A percentile compares a stretch with the other conserved stretches of the same genome.
These are phyloP conservation scores for Pseudochromis fuscus DNA, from an alignment of 2,797 vertebrate genomes.

Conservation along the genomic window DNA sequence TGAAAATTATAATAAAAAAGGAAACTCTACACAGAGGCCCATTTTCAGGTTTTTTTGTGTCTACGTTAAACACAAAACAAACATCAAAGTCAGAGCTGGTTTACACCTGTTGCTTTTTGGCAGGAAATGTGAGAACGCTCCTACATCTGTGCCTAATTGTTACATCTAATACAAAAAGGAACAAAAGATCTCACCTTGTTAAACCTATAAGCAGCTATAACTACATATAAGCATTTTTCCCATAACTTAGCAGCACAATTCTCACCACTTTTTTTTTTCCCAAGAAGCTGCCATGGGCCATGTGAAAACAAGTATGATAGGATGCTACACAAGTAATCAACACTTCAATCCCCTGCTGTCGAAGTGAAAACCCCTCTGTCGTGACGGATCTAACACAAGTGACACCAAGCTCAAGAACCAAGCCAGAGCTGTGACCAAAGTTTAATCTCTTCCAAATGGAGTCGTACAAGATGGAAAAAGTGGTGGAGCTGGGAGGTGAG, in stretches of 20 bases:
- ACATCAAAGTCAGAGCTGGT: conserved; percentile 64
- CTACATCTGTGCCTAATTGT: conserved; percentile 60
- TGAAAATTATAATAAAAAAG: conserved; percentile 36
- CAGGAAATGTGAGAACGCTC: conserved; percentile 32
- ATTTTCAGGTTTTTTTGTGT: conserved; percentile 30
- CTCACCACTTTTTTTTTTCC: conserved; percentile 24
- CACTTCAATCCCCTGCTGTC: conserved; percentile 40
- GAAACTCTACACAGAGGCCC: conserved; percentile 16
- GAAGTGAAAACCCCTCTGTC: conserved; percentile 30
- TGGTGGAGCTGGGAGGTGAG: conserved; percentile 63
- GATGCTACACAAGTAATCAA: conserved; percentile 46
- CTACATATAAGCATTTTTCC: conserved; percentile 10
- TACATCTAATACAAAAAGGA: conserved; percentile 21
- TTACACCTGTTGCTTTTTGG: conserved; percentile 73
- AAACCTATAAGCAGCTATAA: conserved; percentile 16
- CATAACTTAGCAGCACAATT: conserved; percentile 25
- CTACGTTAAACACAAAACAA: conserved; percentile 50
- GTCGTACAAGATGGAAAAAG: conserved; percentile 67
- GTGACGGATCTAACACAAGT: conserved; percentile 29
- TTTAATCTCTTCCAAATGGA: conserved; percentile 66
- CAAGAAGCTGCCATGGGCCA: conserved; percentile 1
- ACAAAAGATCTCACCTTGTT: conserved; percentile 41
- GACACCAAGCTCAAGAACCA: conserved; percentile 39
- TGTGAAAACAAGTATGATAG: conserved; percentile 38
- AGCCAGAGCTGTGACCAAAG: conserved; percentile 43